These are phyloP conservation scores for Macropodus opercularis DNA, from an alignment of 2,797 vertebrate species.

Conservation along the genomic window DNA sequence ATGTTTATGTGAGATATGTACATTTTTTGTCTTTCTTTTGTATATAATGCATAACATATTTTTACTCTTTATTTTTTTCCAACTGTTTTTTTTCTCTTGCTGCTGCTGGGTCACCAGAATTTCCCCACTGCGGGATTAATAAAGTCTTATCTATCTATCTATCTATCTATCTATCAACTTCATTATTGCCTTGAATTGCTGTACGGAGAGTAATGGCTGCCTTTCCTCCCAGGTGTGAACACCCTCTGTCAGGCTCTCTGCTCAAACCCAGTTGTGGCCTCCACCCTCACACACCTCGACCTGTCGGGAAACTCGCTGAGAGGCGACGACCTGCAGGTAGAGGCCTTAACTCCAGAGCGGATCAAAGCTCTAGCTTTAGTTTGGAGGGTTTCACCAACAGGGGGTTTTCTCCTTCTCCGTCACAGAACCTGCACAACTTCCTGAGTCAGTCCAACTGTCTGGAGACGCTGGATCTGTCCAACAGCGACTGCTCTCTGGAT, in stretches of 20 bases:
- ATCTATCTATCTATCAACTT: too few species aligned
- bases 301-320: constrained; percentile 91
- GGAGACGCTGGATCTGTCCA: constrained; percentile 90
- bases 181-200: rapidly evolving
- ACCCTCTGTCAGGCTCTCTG: constrained; percentile 90
- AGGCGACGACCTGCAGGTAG: constrained; percentile 91
- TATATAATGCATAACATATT: too few species aligned
- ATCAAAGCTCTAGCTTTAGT: too few species aligned
- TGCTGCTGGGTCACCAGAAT: too few species aligned
- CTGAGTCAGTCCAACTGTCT: constrained; percentile 90
- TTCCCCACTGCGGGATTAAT: too few species aligned
- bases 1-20: too few species aligned
- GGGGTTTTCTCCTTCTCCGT: rapidly evolving
- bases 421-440: constrained; percentile 91
- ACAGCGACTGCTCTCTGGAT: constrained; percentile 91
- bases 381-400: not conserved
- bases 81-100: too few species aligned
- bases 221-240: constrained; percentile 86
- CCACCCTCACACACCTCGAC: constrained; percentile 87
- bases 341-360: too few species aligned
- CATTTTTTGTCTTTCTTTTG: too few species aligned
- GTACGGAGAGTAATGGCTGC: rapidly evolving
- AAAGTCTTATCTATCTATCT: too few species aligned
- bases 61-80: too few species aligned
- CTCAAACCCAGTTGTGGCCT: constrained; percentile 83